Percentiles rank a stretch among this genome's conserved stretches.
Conservation (phyloP, 2,888 invertebrate species). For the Priapulus caudatus region DNA sequence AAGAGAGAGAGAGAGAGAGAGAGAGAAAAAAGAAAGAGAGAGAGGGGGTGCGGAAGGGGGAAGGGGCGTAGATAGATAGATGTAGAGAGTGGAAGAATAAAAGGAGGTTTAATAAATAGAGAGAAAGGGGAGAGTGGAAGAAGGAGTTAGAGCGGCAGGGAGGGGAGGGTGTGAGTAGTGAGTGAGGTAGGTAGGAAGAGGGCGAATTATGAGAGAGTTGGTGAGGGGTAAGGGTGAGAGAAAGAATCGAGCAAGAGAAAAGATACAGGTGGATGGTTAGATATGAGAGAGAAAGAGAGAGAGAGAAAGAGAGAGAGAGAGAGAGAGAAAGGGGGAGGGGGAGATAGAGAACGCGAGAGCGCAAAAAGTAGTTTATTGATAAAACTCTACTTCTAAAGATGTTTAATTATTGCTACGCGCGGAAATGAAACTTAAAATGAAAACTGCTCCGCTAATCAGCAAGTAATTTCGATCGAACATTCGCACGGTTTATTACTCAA, state of each 20-base stretch:
- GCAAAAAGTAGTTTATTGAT: not conserved
- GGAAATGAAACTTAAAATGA: no score
- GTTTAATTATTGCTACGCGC: no score
- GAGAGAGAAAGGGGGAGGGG: slow-evolving; percentile 8
- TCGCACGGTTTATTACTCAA: no score
- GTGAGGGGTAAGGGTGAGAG: no score
- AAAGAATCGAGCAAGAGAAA: slow-evolving; percentile 20
- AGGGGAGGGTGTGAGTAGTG: no score
- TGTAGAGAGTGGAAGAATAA: slow-evolving; percentile 14
- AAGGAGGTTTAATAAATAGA: not conserved
- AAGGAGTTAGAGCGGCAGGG: slow-evolving; percentile 9
- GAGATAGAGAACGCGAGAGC: slow-evolving; percentile 14
- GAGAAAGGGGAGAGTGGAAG: slow-evolving; percentile 9
- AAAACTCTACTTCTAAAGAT: no score
- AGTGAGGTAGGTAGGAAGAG: no score
- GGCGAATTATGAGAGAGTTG: no score
- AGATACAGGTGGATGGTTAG: slow-evolving; percentile 21
- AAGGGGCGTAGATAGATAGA: slow-evolving; percentile 18
- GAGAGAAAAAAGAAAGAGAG: slow-evolving; percentile 17
- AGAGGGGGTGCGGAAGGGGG: slow-evolving; percentile 18
- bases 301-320: slow-evolving; percentile 13
- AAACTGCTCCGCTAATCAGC: no score
- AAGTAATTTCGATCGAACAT: no score
- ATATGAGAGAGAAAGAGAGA: slow-evolving; percentile 16
- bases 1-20: no score